Percentiles rank a stretch among this genome's conserved stretches.
phyloP scores from a whole-genome alignment of 1,140 invertebrate species.

The Elysia chlorotica region DNA sequence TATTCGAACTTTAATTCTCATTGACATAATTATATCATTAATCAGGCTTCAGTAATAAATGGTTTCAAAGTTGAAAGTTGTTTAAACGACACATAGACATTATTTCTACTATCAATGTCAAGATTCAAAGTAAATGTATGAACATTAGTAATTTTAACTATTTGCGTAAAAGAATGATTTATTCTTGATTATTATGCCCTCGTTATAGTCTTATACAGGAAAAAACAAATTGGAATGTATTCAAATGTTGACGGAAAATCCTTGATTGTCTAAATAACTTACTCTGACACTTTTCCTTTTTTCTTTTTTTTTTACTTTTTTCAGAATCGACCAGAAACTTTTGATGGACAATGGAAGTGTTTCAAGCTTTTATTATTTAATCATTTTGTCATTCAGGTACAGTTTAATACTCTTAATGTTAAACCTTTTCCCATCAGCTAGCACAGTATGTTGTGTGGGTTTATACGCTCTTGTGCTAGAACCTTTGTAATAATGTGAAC shows the following conservation, averaged over 20 bases:
- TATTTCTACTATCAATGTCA: neutral
- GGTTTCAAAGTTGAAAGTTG: neutral
- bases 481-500: too few species aligned
- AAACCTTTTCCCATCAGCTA: neutral
- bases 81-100: neutral
- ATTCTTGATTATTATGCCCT: neutral
- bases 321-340: slow-evolving; percentile 46
- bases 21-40: neutral
- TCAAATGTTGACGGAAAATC: too few species aligned
- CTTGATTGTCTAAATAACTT: too few species aligned
- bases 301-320: neutral
- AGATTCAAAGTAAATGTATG: neutral
- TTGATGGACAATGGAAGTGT: slow-evolving; percentile 50
- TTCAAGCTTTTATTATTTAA: slow-evolving; percentile 51
- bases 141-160: neutral
- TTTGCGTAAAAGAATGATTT: neutral
- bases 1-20: neutral
- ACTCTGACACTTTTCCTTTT: neutral
- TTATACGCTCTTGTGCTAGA: too few species aligned
- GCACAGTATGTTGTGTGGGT: neutral
- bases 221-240: too few species aligned
- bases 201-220: neutral
- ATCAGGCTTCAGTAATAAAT: neutral
- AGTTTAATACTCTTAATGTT: slow-evolving; percentile 31
- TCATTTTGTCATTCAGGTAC: slow-evolving; percentile 54